Conservation (phyloP, 2,113 vertebrate species). For the Mobula birostris region DNA sequence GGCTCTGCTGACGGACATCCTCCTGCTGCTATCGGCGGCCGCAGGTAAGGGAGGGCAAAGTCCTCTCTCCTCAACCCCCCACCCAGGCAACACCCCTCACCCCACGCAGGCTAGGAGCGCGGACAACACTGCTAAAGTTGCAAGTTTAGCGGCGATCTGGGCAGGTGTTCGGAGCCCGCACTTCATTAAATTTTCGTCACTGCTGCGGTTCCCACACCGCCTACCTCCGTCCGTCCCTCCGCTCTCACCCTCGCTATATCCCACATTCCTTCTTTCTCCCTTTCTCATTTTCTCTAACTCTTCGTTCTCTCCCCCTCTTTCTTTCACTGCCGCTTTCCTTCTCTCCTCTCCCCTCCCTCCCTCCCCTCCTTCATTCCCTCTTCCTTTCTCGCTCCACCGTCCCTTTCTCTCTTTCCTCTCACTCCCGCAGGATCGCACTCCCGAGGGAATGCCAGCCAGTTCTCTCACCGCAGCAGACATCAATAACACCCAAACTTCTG, state of each 20-base stretch:
- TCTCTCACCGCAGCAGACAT: constrained; percentile 90
- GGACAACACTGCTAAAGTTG: too few relatives aligned
- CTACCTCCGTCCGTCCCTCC: not conserved
- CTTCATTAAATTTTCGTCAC: too few relatives aligned
- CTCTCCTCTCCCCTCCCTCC: not conserved
- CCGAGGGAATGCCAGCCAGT: constrained; percentile 86
- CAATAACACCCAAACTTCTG: constrained; percentile 77
- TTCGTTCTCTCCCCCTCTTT: not conserved
- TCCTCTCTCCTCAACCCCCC: not conserved
- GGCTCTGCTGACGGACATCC: too few relatives aligned
- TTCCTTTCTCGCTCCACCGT: not conserved
- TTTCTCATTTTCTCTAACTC: not conserved
- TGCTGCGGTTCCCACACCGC: not conserved
- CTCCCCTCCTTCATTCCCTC: not conserved
- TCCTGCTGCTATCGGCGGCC: too few relatives aligned
- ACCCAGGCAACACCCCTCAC: not conserved
- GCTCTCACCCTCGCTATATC: not conserved
- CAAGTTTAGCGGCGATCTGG: too few relatives aligned
- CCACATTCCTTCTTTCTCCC: not conserved
- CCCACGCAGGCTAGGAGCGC: too few relatives aligned
- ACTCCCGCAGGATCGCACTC: too few relatives aligned
- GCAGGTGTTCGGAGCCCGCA: too few relatives aligned
- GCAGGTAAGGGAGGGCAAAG: too few relatives aligned
- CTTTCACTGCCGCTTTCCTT: not conserved
- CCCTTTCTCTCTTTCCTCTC: too few relatives aligned